These are phyloP conservation scores for Phacellophora camtschatica DNA, from an alignment of 30 jellyfish, hydroid and myxozoan genomes.

Conservation along the genomic window DNA sequence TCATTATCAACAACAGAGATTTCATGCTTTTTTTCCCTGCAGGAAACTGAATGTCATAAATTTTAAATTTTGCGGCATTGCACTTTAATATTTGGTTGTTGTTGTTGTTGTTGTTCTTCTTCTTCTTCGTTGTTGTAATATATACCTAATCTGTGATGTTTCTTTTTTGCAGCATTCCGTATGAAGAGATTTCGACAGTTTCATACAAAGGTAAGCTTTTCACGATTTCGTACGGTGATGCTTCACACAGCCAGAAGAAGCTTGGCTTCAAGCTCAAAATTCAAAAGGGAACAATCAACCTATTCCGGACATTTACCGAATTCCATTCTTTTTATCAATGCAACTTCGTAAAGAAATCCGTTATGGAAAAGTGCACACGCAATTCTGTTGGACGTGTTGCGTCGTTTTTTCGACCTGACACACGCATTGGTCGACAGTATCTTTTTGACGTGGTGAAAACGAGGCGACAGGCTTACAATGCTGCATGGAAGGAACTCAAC, in stretches of 20 bases:
- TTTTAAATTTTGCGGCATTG: background rate
- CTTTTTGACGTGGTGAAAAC: slow-evolving; percentile 94
- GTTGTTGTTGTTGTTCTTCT: background rate
- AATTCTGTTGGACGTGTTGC: slow-evolving; percentile 86
- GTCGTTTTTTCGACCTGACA: slow-evolving; percentile 75
- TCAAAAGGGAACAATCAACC: slow-evolving; percentile 84
- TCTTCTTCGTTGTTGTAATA: background rate
- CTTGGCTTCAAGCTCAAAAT: slow-evolving; percentile 72
- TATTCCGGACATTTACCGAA: slow-evolving; percentile 96
- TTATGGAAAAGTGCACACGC: slow-evolving; percentile 92
- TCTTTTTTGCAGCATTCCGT: slow-evolving; percentile 75
- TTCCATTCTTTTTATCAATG: slow-evolving; percentile 97
- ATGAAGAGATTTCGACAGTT: slow-evolving; percentile 96
- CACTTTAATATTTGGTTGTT: background rate
- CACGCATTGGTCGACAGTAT: slow-evolving; percentile 61
- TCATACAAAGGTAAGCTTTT: slow-evolving; percentile 96
- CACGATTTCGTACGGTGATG: slow-evolving; percentile 90
- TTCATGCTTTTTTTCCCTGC: no score
- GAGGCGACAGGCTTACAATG: slow-evolving; percentile 94
- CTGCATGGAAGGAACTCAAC: slow-evolving; percentile 92
- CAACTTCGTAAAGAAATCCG: slow-evolving; percentile 92
- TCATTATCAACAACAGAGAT: no score
- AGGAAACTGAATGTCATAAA: no score
- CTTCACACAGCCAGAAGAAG: slow-evolving; percentile 71
- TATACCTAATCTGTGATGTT: background rate